Percentiles rank a stretch among this genome's conserved stretches.
These are phyloP conservation scores for Pseudorasbora parva DNA, from an alignment of 2,113 vertebrate species.

Conservation along the genomic window DNA sequence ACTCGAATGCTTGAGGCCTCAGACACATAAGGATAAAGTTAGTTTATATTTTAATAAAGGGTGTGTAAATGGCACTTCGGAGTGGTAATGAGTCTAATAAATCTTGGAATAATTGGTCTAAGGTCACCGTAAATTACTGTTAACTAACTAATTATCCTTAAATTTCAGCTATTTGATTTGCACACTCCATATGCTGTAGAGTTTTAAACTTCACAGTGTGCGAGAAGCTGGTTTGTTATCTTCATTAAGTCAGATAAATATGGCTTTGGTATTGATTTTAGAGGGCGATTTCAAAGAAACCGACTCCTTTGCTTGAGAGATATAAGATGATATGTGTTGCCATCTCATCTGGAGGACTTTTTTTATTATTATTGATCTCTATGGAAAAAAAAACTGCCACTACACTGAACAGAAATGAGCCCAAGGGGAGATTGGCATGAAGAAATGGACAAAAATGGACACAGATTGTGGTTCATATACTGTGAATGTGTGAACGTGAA, in stretches of 20 bases:
- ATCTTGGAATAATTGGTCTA: background rate
- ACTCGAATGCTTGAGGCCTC: conserved; percentile 1
- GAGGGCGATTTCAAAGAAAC: conserved; percentile 29
- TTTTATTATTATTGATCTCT: conserved; percentile 15
- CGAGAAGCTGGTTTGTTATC: background rate
- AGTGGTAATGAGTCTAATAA: background rate
- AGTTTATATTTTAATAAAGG: background rate
- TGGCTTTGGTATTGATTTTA: conserved; percentile 38
- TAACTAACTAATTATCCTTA: background rate
- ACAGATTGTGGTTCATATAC: background rate
- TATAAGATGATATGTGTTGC: conserved; percentile 4
- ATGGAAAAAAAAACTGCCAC: background rate
- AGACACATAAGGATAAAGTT: background rate
- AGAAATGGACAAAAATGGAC: background rate
- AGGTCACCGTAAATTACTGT: background rate
- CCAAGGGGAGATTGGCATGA: background rate
- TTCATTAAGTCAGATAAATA: conserved; percentile 15
- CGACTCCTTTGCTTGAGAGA: conserved; percentile 27
- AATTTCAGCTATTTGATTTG: background rate
- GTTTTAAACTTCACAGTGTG: background rate
- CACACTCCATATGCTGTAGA: background rate
- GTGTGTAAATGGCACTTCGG: background rate
- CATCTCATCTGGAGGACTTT: conserved; percentile 2
- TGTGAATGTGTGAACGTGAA: background rate
- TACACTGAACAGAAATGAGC: background rate